phyloP scores from a whole-genome alignment of 2,797 vertebrate genomes.

The Sciurus vulgaris region DNA sequence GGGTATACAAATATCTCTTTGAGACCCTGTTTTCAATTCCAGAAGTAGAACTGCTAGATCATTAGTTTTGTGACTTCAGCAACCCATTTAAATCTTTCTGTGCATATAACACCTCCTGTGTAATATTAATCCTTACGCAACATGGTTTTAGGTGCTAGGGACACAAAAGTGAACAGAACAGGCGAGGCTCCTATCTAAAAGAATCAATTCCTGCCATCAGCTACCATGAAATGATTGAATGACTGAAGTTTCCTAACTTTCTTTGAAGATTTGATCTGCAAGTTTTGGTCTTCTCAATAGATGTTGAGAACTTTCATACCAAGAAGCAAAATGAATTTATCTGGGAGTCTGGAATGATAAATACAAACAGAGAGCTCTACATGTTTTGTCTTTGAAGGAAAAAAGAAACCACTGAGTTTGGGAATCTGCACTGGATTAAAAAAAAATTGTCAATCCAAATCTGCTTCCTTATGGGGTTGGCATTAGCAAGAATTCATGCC shows the following conservation, averaged over 20 bases:
- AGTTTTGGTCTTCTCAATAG: background rate
- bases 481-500: background rate
- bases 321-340: conserved; percentile 34
- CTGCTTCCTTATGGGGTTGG: background rate
- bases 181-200: background rate
- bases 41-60: background rate
- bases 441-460: background rate
- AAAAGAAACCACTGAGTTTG: background rate
- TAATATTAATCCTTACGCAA: conserved; percentile 11
- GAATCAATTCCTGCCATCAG: background rate
- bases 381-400: background rate
- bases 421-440: background rate
- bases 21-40: background rate
- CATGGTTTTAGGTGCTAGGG: background rate
- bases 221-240: conserved; percentile 4
- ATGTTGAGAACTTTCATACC: background rate
- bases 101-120: background rate
- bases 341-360: background rate
- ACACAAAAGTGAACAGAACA: background rate
- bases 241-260: background rate
- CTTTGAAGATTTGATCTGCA: background rate
- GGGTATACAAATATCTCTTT: background rate
- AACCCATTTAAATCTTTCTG: conserved; percentile 16
- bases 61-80: background rate
- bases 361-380: background rate